These are phyloP conservation scores for Potamilus streckersoni DNA, from an alignment of 1,140 invertebrate genomes.

Conservation along the genomic window DNA sequence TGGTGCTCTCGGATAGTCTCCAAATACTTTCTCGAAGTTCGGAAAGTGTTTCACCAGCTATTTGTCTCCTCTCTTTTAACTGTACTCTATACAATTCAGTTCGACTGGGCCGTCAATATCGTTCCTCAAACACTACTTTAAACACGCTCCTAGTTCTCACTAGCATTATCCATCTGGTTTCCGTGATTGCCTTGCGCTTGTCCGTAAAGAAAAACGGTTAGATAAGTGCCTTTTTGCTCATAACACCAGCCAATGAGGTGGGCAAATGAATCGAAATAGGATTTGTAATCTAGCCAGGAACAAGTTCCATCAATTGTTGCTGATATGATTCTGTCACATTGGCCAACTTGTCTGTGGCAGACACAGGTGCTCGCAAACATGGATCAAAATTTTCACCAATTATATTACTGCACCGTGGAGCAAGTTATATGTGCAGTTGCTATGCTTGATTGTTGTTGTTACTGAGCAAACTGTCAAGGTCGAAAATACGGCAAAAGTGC, in stretches of 20 bases:
- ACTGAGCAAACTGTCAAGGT: too few relatives aligned
- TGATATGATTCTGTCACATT: neutral
- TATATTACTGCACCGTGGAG: too few relatives aligned
- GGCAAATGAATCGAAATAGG: constrained; percentile 27
- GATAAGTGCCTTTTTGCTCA: constrained; percentile 15
- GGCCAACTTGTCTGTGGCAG: too few relatives aligned
- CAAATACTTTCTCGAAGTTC: constrained; percentile 17
- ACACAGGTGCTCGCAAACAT: too few relatives aligned
- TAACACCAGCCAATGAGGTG: constrained; percentile 10
- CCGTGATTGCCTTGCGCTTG: constrained; percentile 21
- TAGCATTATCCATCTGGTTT: neutral
- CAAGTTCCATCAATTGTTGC: constrained; percentile 21
- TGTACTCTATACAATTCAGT: constrained; percentile 4
- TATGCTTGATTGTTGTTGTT: too few relatives aligned
- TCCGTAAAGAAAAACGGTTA: constrained; percentile 20
- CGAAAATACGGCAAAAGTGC: too few relatives aligned
- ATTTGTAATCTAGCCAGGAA: constrained; percentile 23
- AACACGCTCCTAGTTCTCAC: too few relatives aligned
- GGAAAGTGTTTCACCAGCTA: constrained; percentile 12
- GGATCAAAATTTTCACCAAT: too few relatives aligned
- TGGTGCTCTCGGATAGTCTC: constrained; percentile 18
- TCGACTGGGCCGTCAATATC: neutral
- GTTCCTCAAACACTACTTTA: too few relatives aligned
- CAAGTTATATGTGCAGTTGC: too few relatives aligned
- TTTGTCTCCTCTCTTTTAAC: neutral